Evolutionary conservation across 2,113 vertebrate genomes (phyloP), one percentile per base, ranked within the genome.

Genomic region (Gymnocephalus cernua): DNA sequence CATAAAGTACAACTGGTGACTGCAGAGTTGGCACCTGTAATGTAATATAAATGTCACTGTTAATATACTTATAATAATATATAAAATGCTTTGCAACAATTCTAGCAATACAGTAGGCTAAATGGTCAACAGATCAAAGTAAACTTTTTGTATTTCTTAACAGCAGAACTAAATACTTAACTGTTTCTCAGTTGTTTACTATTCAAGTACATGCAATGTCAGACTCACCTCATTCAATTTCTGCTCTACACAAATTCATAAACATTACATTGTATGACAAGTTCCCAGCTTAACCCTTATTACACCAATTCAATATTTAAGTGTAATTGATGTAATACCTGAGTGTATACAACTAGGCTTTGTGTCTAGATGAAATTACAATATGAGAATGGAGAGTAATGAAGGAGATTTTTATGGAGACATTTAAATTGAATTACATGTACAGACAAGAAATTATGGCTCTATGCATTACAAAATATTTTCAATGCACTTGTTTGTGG

Each of bases 221-320:
- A 82, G 15, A 69, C 47, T 78, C 53, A 82, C 80, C 74, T 35
- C 59, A 81, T 85, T n/a, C 41, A 29, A 27, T 25, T 35, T 51
- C 41, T 56, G 44, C 21, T 80, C 65, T 56, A 41, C 75, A 72
- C 32, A 64, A 58, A 69, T 25, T 6, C 38, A 65, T 47, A 23
- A 23, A 47, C 41, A 45, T 65, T 63, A 6, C 32, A 13, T 38
- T 65, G 23, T 13, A 14, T 5, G 2, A 13, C 53, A 25, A 54
- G 12, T 6, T 23, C 50, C 19, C 8, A 11, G 21, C 13, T 54
- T n/a, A 38, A 18, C 4, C 27, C 54, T 8, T 29, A 47, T 12
- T 16, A n/a, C 13, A 23, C 21, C 6, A 25, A 6, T 25, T 6
- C 9, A 53, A n/a, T n/a, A 38, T 38, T 38, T 38, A 38, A 38